Conservation (phyloP, 2,888 invertebrate genomes). For the Stenodema calcarata region DNA sequence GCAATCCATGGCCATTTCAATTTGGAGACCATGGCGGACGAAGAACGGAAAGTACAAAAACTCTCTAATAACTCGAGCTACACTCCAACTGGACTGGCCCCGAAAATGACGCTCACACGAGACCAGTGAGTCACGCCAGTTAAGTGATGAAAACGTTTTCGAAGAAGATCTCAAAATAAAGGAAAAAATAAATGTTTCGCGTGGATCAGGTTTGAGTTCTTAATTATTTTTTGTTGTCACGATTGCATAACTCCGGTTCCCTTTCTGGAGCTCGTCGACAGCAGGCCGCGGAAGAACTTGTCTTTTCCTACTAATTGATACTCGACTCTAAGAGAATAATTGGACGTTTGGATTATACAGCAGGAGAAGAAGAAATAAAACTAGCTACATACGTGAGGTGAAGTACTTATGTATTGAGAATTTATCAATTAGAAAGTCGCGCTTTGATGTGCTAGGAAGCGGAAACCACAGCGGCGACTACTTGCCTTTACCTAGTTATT, state of each 20-base stretch:
- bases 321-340: neutral
- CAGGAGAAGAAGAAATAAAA: neutral
- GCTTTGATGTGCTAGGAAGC: neutral
- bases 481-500: neutral
- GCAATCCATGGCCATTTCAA: too few species aligned
- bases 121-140: too few species aligned
- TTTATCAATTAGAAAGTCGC: neutral
- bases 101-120: too few species aligned
- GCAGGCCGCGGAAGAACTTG: neutral
- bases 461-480: neutral
- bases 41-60: too few species aligned
- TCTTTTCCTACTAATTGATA: neutral
- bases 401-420: neutral
- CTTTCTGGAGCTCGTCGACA: neutral
- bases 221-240: neutral
- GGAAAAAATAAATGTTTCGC: too few species aligned
- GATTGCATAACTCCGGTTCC: neutral
- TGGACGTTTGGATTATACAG: neutral
- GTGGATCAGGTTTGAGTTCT: too few species aligned
- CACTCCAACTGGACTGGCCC: too few species aligned
- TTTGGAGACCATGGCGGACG: too few species aligned
- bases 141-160: too few species aligned
- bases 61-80: too few species aligned
- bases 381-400: neutral
- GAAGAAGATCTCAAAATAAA: too few species aligned